Percentiles rank a stretch among this genome's conserved stretches.
These are phyloP conservation scores for Syrmaticus mikado DNA, from an alignment of 2,113 vertebrate species.

Conservation along the genomic window DNA sequence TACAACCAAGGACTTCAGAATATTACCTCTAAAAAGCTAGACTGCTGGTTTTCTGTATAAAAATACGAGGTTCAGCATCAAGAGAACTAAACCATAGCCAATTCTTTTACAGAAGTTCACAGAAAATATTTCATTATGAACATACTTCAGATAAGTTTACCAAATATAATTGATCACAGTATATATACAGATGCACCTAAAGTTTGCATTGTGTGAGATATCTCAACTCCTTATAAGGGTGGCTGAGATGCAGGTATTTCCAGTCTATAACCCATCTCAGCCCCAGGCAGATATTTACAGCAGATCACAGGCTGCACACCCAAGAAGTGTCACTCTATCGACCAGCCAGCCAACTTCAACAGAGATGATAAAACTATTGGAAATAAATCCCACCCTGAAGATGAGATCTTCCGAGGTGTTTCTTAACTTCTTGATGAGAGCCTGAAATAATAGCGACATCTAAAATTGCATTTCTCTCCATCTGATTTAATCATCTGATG, in stretches of 20 bases:
- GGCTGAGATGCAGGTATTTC: not conserved
- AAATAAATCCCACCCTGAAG: not conserved
- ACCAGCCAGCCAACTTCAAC: not conserved
- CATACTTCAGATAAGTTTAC: not conserved
- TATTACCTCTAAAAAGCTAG: not conserved
- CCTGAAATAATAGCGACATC: not conserved
- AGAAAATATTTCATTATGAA: not conserved
- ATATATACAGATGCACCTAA: not conserved
- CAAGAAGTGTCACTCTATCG: not conserved
- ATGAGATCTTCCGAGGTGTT: not conserved
- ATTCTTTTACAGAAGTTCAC: not conserved
- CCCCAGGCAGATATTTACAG: not conserved
- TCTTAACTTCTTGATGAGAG: not conserved
- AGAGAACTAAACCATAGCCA: not conserved
- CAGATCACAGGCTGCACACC: not conserved
- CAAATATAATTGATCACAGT: not conserved
- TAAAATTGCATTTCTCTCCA: not conserved
- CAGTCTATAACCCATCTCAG: not conserved
- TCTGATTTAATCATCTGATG: constrained; percentile 3
- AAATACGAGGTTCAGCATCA: not conserved
- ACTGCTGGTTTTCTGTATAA: not conserved
- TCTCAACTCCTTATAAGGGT: not conserved
- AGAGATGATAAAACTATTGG: not conserved
- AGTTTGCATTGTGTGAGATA: not conserved
- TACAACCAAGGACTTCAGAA: not conserved